Evolutionary conservation across 2,888 invertebrate genomes (phyloP).

Genomic region (Myopa testacea): DNA sequence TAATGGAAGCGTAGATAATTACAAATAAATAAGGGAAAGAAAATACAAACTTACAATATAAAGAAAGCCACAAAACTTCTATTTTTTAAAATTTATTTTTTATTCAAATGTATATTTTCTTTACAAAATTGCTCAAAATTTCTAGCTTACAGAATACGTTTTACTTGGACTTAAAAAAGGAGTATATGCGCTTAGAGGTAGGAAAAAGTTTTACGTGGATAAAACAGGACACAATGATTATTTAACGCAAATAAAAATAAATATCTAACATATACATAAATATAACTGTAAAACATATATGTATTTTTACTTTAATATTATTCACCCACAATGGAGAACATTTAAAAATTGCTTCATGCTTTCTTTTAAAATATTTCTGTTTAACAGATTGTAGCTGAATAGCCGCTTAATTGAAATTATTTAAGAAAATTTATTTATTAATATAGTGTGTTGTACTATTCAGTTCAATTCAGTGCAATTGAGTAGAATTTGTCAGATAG

Average conservation of each 20-base stretch:
- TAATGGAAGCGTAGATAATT: no score
- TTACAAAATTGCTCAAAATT: no score
- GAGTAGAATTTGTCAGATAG: not conserved
- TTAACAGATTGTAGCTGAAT: not conserved
- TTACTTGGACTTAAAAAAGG: no score
- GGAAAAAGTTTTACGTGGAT: no score
- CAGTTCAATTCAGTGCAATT: slow-evolving; percentile 13
- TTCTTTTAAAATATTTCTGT: not conserved
- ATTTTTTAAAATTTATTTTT: no score
- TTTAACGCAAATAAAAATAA: not conserved
- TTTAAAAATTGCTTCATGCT: not conserved
- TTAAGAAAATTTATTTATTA: not conserved
- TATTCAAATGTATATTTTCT: no score
- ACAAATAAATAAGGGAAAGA: no score
- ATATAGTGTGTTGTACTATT: slow-evolving; percentile 17
- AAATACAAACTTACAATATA: no score
- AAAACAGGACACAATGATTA: not conserved
- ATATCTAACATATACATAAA: not conserved
- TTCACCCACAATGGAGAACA: not conserved
- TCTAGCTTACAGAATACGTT: no score
- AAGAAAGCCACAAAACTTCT: no score
- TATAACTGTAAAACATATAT: not conserved
- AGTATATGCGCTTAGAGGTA: no score
- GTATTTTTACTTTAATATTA: not conserved
- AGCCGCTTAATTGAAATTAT: not conserved